Conservation (phyloP, 2,888 invertebrate genomes). For the Lochmaea capreae region DNA sequence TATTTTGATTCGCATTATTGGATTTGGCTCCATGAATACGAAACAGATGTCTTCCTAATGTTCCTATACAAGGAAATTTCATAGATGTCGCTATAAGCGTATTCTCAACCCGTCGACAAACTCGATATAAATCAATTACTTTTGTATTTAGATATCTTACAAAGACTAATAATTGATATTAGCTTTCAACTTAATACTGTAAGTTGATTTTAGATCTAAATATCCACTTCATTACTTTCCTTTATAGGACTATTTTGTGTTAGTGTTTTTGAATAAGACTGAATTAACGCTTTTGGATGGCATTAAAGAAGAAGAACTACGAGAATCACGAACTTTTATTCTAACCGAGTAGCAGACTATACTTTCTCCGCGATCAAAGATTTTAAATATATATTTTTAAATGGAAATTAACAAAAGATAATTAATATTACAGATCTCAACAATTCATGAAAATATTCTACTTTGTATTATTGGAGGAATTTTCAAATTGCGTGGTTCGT, state of each 20-base stretch:
- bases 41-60: constrained; percentile 49
- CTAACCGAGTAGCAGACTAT: no score
- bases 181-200: constrained; percentile 5
- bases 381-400: no score
- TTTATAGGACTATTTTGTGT: background rate
- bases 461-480: no score
- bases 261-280: background rate
- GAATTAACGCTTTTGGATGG: background rate
- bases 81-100: constrained; percentile 33
- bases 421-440: no score
- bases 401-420: no score
- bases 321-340: no score
- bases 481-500: no score
- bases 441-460: no score
- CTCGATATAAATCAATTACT: constrained; percentile 39
- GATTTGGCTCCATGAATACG: constrained; percentile 51
- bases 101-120: constrained; percentile 27
- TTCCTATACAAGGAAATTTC: constrained; percentile 37
- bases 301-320: background rate
- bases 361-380: no score
- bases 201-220: constrained; percentile 23
- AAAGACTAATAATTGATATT: constrained; percentile 27
- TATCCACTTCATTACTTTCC: constrained; percentile 13
- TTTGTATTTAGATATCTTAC: constrained; percentile 29
- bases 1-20: constrained; percentile 51